phyloP scores from a whole-genome alignment of 2,888 invertebrate species.

The Drosophila silvestris region DNA sequence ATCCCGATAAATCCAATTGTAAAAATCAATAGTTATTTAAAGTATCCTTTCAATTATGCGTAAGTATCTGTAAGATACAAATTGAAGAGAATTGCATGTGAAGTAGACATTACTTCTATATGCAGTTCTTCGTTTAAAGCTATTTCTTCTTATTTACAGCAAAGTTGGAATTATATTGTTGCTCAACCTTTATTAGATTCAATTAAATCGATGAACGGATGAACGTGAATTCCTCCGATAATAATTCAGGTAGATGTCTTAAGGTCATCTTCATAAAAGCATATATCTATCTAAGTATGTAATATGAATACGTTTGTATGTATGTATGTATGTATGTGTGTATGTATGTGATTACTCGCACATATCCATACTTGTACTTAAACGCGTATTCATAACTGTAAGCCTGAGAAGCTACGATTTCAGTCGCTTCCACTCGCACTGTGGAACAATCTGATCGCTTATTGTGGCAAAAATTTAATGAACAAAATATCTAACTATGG shows the following conservation, averaged over 20 bases:
- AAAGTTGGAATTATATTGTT: not conserved
- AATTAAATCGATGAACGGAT: conserved; percentile 32
- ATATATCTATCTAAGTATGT: not conserved
- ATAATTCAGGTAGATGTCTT: conserved; percentile 46
- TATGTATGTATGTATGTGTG: not conserved
- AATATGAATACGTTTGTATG: not conserved
- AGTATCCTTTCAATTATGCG: not conserved
- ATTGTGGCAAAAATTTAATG: not conserved
- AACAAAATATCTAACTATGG: not conserved
- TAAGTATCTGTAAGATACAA: not conserved
- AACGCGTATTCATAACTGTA: conserved; percentile 48
- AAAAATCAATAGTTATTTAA: not conserved
- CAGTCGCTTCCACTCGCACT: conserved; percentile 40
- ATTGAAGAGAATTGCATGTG: not conserved
- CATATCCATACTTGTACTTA: conserved; percentile 26
- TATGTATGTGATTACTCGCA: not conserved
- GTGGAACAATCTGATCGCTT: not conserved
- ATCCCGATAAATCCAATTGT: not conserved
- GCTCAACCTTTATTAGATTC: conserved; percentile 8
- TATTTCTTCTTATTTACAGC: not conserved
- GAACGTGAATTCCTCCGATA: conserved; percentile 12
- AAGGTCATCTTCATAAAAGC: conserved; percentile 36
- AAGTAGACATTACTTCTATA: not conserved
- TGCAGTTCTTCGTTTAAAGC: not conserved
- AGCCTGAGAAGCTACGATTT: conserved; percentile 36